Evolutionary conservation across 2,797 vertebrate genomes (phyloP).

Genomic region (Echeneis naucrates): DNA sequence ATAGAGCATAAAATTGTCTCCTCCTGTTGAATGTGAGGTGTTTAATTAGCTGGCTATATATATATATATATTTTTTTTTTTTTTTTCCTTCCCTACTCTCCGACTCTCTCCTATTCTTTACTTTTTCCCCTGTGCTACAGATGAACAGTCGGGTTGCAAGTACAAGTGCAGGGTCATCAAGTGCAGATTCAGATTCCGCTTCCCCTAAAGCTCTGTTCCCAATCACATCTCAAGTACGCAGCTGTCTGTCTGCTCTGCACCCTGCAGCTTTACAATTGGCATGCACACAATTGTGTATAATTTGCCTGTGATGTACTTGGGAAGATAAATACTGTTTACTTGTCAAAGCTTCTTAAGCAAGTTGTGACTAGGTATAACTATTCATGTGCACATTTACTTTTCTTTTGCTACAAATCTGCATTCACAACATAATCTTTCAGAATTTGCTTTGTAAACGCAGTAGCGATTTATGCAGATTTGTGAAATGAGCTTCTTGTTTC

Average conservation of each 20-base stretch:
- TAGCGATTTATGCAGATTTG: conserved; percentile 32
- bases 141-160: conserved; percentile 94
- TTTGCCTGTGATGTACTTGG: conserved; percentile 37
- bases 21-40: not conserved
- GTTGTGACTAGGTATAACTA: not conserved
- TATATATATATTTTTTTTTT: too few species aligned
- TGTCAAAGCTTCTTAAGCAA: conserved; percentile 1
- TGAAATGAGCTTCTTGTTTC: conserved; percentile 11
- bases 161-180: conserved; percentile 90
- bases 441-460: not conserved
- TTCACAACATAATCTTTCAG: not conserved
- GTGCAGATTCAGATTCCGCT: conserved; percentile 92
- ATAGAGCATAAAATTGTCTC: not conserved
- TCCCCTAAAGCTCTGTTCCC: conserved; percentile 94
- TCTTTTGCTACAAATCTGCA: conserved; percentile 48
- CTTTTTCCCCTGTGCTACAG: conserved; percentile 93
- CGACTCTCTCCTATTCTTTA: conserved; percentile 86
- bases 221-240: conserved; percentile 94
- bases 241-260: conserved; percentile 53
- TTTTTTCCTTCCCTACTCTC: conserved; percentile 81
- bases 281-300: conserved; percentile 41
- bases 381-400: conserved; percentile 17
- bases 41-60: conserved; percentile 10
- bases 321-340: conserved; percentile 27
- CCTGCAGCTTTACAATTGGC: conserved; percentile 80